Conservation (phyloP, 2,888 invertebrate species). For the Calliscelio sp. region DNA sequence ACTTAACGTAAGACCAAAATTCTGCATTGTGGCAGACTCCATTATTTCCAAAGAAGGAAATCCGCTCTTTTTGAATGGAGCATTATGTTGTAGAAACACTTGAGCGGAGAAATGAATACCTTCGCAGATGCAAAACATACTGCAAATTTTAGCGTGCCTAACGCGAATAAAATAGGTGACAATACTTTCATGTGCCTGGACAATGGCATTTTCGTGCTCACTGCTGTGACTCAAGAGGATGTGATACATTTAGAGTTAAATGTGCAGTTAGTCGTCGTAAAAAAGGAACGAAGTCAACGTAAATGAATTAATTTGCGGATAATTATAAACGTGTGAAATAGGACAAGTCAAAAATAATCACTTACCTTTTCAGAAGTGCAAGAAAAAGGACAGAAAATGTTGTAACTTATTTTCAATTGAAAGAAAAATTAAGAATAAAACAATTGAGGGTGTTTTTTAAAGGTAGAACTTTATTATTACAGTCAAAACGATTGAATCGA, state of each 20-base stretch:
- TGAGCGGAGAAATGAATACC: conserved; percentile 50
- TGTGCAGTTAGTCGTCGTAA: too few relatives aligned
- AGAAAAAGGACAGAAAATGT: too few relatives aligned
- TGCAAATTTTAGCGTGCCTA: conserved; percentile 30
- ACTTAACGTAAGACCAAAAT: conserved; percentile 82
- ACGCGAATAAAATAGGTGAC: conserved; percentile 41
- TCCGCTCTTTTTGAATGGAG: conserved; percentile 76
- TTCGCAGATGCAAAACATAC: conserved; percentile 43
- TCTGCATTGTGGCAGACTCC: conserved; percentile 81
- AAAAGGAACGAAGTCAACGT: too few relatives aligned
- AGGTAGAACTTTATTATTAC: too few relatives aligned
- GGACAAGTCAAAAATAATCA: too few relatives aligned
- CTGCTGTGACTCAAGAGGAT: conserved; percentile 19
- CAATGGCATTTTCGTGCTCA: conserved; percentile 38
- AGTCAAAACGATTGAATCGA: too few relatives aligned
- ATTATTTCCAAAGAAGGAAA: conserved; percentile 79
- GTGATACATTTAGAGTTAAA: conserved; percentile 12
- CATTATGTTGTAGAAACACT: conserved; percentile 69
- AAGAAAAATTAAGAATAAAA: too few relatives aligned
- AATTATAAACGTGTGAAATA: too few relatives aligned
- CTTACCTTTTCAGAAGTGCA: too few relatives aligned
- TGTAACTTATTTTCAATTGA: too few relatives aligned
- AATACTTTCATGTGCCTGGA: conserved; percentile 35
- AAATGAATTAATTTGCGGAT: too few relatives aligned
- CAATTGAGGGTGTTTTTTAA: too few relatives aligned